A percentile compares a stretch with the other conserved stretches of the same genome.
These are phyloP conservation scores for Cheilosia urbana DNA, from an alignment of 2,888 invertebrate genomes.

Conservation along the genomic window DNA sequence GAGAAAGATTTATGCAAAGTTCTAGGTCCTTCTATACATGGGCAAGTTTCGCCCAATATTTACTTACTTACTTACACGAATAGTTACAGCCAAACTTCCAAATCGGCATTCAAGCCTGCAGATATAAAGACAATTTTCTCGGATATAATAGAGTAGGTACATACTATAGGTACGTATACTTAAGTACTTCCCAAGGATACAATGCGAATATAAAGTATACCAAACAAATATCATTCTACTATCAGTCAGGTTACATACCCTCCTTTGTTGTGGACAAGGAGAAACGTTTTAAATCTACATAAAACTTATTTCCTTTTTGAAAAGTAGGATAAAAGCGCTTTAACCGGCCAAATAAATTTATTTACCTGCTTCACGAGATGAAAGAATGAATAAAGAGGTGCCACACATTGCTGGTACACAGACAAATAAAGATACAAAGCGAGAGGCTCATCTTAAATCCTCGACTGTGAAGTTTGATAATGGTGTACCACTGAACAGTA, in stretches of 20 bases:
- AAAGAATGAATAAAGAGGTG: conserved; percentile 7
- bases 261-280: background rate
- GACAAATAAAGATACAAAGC: conserved; percentile 6
- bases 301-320: background rate
- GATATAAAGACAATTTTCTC: too few species aligned
- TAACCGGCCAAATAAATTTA: conserved; percentile 18
- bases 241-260: background rate
- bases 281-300: conserved; percentile 2
- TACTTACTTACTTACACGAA: too few species aligned
- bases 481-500: conserved; percentile 2
- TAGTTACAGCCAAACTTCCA: too few species aligned
- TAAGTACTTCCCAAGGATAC: too few species aligned
- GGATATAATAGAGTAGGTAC: too few species aligned
- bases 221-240: background rate
- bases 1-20: too few species aligned
- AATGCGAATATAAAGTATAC: too few species aligned
- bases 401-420: background rate
- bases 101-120: too few species aligned
- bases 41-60: too few species aligned
- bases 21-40: too few species aligned
- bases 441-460: conserved; percentile 1
- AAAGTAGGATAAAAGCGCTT: background rate
- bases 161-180: too few species aligned
- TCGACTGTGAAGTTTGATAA: conserved; percentile 5
- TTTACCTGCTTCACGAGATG: conserved; percentile 5